These are phyloP conservation scores for Drosophila nebulosa DNA, from an alignment of 1,140 invertebrate genomes.

Conservation along the genomic window DNA sequence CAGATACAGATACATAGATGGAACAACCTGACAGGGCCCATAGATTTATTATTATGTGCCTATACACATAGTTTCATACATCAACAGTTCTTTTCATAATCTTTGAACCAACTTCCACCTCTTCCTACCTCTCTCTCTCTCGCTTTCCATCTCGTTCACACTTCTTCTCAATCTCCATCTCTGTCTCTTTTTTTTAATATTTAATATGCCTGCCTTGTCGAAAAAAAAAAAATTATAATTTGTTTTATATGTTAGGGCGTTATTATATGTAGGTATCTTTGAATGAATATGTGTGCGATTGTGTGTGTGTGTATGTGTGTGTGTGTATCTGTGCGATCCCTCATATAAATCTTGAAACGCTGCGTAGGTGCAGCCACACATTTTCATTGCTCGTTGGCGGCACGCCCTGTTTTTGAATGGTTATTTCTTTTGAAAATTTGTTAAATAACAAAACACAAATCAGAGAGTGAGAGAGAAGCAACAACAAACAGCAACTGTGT, in stretches of 20 bases:
- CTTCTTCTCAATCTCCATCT: constrained; percentile 46
- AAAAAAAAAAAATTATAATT: constrained; percentile 69
- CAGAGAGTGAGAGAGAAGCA: neutral
- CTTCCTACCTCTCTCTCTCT: neutral
- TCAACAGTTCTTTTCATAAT: constrained; percentile 75
- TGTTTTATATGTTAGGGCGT: constrained; percentile 58
- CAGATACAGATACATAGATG: neutral
- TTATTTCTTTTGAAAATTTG: constrained; percentile 10
- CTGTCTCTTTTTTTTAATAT: constrained; percentile 29
- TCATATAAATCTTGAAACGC: constrained; percentile 57
- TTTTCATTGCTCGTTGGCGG: constrained; percentile 28
- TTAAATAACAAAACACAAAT: constrained; percentile 2
- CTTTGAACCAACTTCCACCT: constrained; percentile 12
- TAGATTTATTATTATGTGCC: constrained; percentile 64
- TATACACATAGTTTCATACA: constrained; percentile 52
- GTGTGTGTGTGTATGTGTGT: neutral
- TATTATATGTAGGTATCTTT: constrained; percentile 11
- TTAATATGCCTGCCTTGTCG: constrained; percentile 31
- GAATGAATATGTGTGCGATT: neutral
- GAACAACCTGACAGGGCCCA: constrained; percentile 50
- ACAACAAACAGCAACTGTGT: constrained; percentile 2
- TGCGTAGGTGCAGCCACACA: constrained; percentile 42
- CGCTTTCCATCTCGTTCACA: neutral
- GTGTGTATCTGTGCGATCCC: constrained; percentile 19
- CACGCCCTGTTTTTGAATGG: constrained; percentile 29